A percentile compares a stretch with the other conserved stretches of the same genome.
Evolutionary conservation across 2,888 invertebrate genomes (phyloP).

Genomic region (Psococerastis gibbosa): DNA sequence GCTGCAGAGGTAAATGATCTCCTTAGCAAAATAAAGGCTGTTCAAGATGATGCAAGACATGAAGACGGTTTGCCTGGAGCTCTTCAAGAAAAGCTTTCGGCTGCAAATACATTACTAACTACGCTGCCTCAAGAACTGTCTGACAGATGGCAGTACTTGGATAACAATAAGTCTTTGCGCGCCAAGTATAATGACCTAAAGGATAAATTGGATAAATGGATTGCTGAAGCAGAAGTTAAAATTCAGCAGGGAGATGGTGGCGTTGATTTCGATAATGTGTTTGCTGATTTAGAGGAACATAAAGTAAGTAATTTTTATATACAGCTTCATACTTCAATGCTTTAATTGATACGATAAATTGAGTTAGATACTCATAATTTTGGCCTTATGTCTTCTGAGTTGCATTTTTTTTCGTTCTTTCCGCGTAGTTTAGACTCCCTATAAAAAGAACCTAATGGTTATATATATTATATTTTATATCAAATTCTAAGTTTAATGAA

Average conservation of each 20-base stretch:
- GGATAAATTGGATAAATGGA: constrained; percentile 63
- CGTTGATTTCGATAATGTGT: constrained; percentile 71
- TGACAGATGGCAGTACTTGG: constrained; percentile 61
- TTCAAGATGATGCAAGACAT: constrained; percentile 49
- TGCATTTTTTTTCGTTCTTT: too few species aligned
- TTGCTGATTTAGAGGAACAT: constrained; percentile 67
- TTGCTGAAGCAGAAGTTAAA: constrained; percentile 60
- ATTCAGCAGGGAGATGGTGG: constrained; percentile 52
- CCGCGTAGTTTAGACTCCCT: too few species aligned
- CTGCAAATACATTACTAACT: constrained; percentile 56
- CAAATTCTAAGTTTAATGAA: too few species aligned
- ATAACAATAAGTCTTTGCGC: constrained; percentile 54
- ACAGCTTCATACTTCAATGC: constrained; percentile 5
- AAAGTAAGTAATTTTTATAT: constrained; percentile 34
- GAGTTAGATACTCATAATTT: too few species aligned
- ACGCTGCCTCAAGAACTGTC: constrained; percentile 63
- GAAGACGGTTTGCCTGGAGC: constrained; percentile 66
- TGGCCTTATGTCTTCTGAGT: too few species aligned
- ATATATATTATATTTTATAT: too few species aligned
- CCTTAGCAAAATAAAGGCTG: constrained; percentile 45
- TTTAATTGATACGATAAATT: too few species aligned
- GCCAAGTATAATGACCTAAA: constrained; percentile 57
- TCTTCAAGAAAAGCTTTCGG: constrained; percentile 64
- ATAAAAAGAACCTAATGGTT: too few species aligned
- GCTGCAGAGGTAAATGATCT: constrained; percentile 47